phyloP scores from a whole-genome alignment of 1,140 invertebrate genomes.

The Venustaconcha ellipsiformis region DNA sequence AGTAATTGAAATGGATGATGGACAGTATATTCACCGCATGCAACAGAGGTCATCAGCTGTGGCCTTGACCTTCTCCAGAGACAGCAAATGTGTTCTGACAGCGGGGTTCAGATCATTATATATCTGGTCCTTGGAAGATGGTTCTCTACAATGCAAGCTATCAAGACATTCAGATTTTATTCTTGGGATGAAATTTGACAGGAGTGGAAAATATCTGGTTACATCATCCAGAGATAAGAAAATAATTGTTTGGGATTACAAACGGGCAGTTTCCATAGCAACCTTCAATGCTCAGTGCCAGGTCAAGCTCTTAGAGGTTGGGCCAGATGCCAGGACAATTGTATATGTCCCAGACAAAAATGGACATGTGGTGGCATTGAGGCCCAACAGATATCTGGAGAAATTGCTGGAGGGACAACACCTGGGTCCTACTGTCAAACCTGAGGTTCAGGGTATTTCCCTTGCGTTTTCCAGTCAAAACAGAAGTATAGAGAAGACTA shows the following conservation, averaged over 20 bases:
- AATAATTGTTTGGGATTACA: conserved; percentile 45
- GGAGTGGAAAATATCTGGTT: conserved; percentile 37
- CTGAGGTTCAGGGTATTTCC: conserved; percentile 42
- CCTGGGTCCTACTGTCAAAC: conserved; percentile 15
- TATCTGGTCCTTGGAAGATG: conserved; percentile 44
- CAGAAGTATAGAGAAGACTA: no score
- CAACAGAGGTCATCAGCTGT: conserved; percentile 45
- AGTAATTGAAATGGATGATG: conserved; percentile 38
- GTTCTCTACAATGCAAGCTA: conserved; percentile 38
- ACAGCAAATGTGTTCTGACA: conserved; percentile 40
- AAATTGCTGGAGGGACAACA: conserved; percentile 22
- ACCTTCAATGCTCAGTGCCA: conserved; percentile 39
- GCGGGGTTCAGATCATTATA: conserved; percentile 51
- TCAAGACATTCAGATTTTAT: conserved; percentile 50
- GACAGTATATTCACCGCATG: conserved; percentile 39
- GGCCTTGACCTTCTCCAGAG: conserved; percentile 35
- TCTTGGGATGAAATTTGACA: conserved; percentile 40
- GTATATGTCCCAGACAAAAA: conserved; percentile 45
- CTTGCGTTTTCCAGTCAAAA: conserved; percentile 44
- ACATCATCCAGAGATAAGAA: conserved; percentile 44
- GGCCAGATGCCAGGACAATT: conserved; percentile 24
- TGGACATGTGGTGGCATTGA: conserved; percentile 36
- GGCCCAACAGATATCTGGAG: conserved; percentile 31
- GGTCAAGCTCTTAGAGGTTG: conserved; percentile 36
- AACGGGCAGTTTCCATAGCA: conserved; percentile 34